Conservation (phyloP, 2,113 vertebrate genomes). For the Isichthys henryi region DNA sequence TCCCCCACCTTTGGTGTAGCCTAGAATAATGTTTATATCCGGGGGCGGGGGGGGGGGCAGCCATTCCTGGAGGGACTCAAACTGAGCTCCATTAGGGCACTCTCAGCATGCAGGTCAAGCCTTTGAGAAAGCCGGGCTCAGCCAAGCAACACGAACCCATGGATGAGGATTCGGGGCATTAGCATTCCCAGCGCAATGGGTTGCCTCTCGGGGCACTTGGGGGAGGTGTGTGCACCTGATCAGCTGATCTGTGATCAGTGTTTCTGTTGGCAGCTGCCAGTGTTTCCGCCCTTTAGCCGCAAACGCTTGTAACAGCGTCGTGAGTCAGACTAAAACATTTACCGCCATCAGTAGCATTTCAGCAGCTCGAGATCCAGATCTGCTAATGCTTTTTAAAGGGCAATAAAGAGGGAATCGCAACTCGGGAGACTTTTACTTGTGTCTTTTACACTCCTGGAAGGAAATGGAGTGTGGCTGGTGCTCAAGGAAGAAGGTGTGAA, state of each 20-base stretch:
- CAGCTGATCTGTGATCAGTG: slow-evolving; percentile 52
- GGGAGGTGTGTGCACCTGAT: not conserved
- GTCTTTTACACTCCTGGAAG: slow-evolving; percentile 58
- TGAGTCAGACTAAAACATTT: slow-evolving; percentile 42
- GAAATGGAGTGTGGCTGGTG: slow-evolving; percentile 51
- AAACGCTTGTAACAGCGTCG: slow-evolving; percentile 17
- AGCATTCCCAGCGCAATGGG: not conserved
- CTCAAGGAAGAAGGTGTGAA: slow-evolving; percentile 43
- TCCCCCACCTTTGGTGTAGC: not conserved
- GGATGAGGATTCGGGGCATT: not conserved
- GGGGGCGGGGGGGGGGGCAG: not conserved
- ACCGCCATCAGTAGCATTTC: slow-evolving; percentile 41
- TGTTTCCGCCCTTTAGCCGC: not conserved
- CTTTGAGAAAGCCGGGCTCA: not conserved
- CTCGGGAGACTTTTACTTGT: slow-evolving; percentile 53
- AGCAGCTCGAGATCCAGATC: slow-evolving; percentile 27
- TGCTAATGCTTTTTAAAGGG: slow-evolving; percentile 33
- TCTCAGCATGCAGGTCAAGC: not conserved
- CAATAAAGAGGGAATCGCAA: slow-evolving; percentile 38
- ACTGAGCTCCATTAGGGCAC: not conserved
- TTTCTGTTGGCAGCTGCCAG: slow-evolving; percentile 46
- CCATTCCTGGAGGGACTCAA: not conserved
- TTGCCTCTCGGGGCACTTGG: not conserved
- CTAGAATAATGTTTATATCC: not conserved
- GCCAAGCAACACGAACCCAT: not conserved